These are phyloP conservation scores for Anoura caudifer DNA, from an alignment of 2,113 vertebrate genomes.

Conservation along the genomic window DNA sequence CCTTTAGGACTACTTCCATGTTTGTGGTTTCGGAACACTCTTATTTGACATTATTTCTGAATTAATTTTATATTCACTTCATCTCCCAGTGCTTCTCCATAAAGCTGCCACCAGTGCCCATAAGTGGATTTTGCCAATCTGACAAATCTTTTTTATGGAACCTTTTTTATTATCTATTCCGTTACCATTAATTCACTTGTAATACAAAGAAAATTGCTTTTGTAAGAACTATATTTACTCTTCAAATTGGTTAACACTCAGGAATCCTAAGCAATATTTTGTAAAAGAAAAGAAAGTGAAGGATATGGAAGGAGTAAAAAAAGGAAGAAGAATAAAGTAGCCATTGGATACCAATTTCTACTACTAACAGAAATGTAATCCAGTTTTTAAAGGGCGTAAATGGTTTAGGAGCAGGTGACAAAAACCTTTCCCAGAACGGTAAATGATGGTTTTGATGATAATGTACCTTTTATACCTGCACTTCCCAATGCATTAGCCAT, in stretches of 20 bases:
- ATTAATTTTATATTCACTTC: neutral
- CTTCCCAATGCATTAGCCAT: neutral
- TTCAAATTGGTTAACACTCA: neutral
- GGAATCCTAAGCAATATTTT: neutral
- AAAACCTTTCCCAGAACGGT: neutral
- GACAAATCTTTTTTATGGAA: too few species aligned
- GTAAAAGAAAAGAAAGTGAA: neutral
- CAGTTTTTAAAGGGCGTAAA: neutral
- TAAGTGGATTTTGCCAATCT: neutral
- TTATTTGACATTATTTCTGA: neutral
- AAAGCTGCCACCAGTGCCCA: neutral
- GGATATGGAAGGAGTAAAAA: neutral
- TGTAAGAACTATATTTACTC: slow-evolving; percentile 12
- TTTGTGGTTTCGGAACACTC: neutral
- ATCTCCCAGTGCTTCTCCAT: neutral
- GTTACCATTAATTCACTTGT: neutral
- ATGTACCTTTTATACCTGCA: neutral
- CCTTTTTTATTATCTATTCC: neutral
- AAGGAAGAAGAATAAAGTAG: neutral
- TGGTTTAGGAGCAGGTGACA: neutral
- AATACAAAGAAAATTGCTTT: neutral
- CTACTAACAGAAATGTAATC: neutral
- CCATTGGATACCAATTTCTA: neutral
- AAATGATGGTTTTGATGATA: neutral
- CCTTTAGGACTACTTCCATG: neutral